Conservation (phyloP, 2,113 vertebrate genomes). For the Epinephelus cyanopodus region DNA sequence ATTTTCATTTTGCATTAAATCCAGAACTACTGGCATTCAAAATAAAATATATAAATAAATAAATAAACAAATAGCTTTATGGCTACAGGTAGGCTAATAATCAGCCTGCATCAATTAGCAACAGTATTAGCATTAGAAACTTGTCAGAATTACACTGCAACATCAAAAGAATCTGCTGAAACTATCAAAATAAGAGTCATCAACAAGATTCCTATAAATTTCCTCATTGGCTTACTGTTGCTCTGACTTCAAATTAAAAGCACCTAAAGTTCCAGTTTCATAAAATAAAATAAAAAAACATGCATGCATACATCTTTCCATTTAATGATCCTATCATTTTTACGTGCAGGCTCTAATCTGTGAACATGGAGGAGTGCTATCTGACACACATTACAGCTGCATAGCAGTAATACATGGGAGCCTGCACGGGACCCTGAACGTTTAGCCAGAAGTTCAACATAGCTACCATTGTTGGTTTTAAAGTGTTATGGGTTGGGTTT, state of each 20-base stretch:
- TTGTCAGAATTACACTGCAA: neutral
- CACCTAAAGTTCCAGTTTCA: neutral
- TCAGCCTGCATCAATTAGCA: neutral
- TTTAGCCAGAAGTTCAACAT: slow-evolving; percentile 81
- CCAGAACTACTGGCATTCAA: neutral
- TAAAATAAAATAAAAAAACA: neutral
- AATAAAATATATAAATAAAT: neutral
- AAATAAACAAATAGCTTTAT: neutral
- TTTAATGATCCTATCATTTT: slow-evolving; percentile 57
- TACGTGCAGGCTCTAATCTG: slow-evolving; percentile 73
- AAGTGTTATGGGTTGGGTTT: slow-evolving; percentile 83
- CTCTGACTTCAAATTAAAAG: slow-evolving; percentile 31
- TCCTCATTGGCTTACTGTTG: neutral
- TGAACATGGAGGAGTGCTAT: slow-evolving; percentile 68
- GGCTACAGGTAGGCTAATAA: neutral
- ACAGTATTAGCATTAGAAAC: neutral
- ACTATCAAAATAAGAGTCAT: slow-evolving; percentile 2
- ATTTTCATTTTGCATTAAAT: slow-evolving; percentile 23
- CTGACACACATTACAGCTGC: slow-evolving; percentile 74
- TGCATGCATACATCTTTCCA: neutral
- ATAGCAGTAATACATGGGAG: slow-evolving; percentile 64
- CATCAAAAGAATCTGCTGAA: neutral
- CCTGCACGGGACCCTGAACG: slow-evolving; percentile 64
- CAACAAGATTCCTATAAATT: neutral
- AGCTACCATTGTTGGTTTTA: slow-evolving; percentile 83